Conservation (phyloP, 2,113 vertebrate species). For the Todiramphus saurophagus region DNA sequence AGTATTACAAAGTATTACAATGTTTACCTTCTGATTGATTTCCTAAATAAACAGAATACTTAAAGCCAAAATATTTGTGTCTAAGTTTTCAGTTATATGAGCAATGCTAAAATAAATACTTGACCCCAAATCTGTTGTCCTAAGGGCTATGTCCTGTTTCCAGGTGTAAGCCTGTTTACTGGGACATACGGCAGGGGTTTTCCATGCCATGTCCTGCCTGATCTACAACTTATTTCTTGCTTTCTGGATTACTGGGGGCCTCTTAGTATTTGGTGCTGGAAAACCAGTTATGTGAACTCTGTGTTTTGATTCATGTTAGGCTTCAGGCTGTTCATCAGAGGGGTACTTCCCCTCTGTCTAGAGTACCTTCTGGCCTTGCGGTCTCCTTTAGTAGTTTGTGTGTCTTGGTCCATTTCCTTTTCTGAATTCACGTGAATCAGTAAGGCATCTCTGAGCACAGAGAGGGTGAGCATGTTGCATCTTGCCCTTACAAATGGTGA, state of each 20-base stretch:
- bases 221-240: background rate
- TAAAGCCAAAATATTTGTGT: background rate
- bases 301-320: background rate
- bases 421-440: background rate
- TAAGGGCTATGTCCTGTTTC: background rate
- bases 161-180: background rate
- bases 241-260: background rate
- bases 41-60: background rate
- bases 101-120: background rate
- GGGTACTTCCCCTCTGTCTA: background rate
- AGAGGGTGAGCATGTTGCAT: accelerated
- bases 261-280: background rate
- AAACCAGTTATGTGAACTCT: background rate
- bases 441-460: background rate
- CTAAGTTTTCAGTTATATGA: background rate
- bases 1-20: background rate
- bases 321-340: background rate
- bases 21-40: background rate
- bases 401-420: background rate
- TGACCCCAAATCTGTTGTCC: background rate
- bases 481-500: background rate
- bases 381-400: background rate
- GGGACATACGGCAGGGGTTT: background rate
- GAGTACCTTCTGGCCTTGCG: background rate
- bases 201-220: background rate